Evolutionary conservation across 2,888 invertebrate genomes (phyloP).

Genomic region (Catocala fraxini): DNA sequence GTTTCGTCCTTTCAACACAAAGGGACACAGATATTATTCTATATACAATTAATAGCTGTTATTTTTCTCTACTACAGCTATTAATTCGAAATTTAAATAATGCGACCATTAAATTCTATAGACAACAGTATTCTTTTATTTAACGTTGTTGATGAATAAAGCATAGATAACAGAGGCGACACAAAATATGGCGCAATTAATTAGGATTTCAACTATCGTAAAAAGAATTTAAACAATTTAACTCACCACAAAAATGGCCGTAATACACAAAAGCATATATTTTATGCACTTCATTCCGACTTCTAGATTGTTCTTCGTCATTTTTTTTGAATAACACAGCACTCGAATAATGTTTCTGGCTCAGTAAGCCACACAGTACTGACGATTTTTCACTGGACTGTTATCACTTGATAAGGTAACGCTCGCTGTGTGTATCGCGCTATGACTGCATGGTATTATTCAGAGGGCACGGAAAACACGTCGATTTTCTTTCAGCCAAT

Average conservation of each 20-base stretch:
- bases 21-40: neutral
- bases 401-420: constrained; percentile 45
- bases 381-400: constrained; percentile 29
- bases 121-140: constrained; percentile 10
- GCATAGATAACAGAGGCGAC: constrained; percentile 41
- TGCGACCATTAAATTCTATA: neutral
- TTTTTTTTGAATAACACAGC: constrained; percentile 56
- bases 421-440: constrained; percentile 24
- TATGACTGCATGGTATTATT: constrained; percentile 23
- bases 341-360: constrained; percentile 25
- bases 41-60: neutral
- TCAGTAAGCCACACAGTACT: constrained; percentile 27
- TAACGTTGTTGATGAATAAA: constrained; percentile 21
- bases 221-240: constrained; percentile 20
- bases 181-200: constrained; percentile 44
- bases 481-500: constrained; percentile 65
- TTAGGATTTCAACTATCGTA: constrained; percentile 5
- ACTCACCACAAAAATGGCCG: constrained; percentile 93
- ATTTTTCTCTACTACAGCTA: neutral
- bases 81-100: neutral
- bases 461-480: constrained; percentile 42
- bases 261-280: constrained; percentile 92
- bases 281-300: constrained; percentile 92
- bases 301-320: constrained; percentile 80
- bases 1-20: no score